These are phyloP conservation scores for Trematomus loennbergii DNA, from an alignment of 2,113 vertebrate genomes.

Conservation along the genomic window DNA sequence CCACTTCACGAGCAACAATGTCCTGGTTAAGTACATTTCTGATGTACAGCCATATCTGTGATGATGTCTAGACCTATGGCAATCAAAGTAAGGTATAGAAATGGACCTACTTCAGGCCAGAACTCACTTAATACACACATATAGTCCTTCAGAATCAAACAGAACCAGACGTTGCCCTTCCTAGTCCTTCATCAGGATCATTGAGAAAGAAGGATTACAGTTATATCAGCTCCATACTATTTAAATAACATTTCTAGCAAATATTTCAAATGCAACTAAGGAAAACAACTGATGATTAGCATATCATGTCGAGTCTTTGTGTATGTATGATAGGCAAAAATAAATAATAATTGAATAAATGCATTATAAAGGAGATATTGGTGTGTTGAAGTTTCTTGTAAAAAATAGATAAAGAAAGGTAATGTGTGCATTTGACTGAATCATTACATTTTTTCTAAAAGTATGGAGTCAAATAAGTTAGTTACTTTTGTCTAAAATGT, in stretches of 20 bases:
- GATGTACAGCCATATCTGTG: background rate
- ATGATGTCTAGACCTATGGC: no score
- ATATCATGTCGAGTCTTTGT: background rate
- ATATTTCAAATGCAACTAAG: constrained; percentile 17
- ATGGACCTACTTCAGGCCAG: no score
- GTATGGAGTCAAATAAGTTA: no score
- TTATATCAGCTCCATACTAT: background rate
- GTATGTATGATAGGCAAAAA: background rate
- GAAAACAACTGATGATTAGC: background rate
- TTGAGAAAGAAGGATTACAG: constrained; percentile 12
- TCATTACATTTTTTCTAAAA: no score
- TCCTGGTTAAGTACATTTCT: constrained; percentile 20
- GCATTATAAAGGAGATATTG: no score
- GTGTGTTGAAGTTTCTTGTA: no score
- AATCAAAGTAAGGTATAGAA: no score
- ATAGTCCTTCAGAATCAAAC: constrained; percentile 20
- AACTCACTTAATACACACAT: background rate
- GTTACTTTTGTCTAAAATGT: no score
- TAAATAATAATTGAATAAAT: background rate
- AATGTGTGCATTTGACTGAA: no score
- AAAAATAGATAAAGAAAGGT: no score
- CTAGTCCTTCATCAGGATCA: constrained; percentile 23
- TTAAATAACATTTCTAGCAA: constrained; percentile 19
- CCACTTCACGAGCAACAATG: constrained; percentile 15
- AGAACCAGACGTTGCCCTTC: constrained; percentile 17